phyloP scores from a whole-genome alignment of 1,140 invertebrate species.

The Copidosoma floridanum region DNA sequence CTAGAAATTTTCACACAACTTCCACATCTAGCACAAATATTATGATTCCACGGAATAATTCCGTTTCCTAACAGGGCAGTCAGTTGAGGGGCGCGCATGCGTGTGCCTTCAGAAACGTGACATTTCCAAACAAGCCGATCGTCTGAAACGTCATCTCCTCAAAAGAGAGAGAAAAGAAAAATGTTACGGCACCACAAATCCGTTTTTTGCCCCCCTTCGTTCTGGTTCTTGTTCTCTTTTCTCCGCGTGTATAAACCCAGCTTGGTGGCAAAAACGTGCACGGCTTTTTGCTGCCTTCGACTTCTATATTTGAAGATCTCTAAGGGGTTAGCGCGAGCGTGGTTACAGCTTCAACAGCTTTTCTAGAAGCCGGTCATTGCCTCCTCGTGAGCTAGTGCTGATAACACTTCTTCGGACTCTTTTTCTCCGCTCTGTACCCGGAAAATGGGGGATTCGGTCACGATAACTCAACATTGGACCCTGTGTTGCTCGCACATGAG shows the following conservation, averaged over 20 bases:
- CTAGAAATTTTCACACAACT: neutral
- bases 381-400: neutral
- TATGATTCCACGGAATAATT: conserved; percentile 17
- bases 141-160: conserved; percentile 7
- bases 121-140: conserved; percentile 20
- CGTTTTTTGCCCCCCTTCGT: conserved; percentile 5
- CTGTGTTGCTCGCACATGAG: too few species aligned
- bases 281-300: conserved; percentile 1
- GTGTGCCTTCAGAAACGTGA: neutral
- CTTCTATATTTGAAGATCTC: conserved; percentile 23
- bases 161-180: conserved; percentile 8
- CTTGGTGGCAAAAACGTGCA: neutral
- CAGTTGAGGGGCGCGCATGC: too few species aligned
- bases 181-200: conserved; percentile 19
- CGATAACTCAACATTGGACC: too few species aligned
- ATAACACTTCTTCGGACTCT: neutral
- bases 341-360: neutral
- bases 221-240: neutral
- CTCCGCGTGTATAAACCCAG: neutral
- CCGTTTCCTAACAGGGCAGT: too few species aligned
- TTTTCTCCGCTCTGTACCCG: too few species aligned
- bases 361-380: conserved; percentile 16
- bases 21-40: conserved; percentile 3
- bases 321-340: conserved; percentile 8
- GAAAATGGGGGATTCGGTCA: too few species aligned